Percentiles rank a stretch among this genome's conserved stretches.
Evolutionary conservation across 2,888 invertebrate genomes (phyloP).

Genomic region (Sipha maydis): DNA sequence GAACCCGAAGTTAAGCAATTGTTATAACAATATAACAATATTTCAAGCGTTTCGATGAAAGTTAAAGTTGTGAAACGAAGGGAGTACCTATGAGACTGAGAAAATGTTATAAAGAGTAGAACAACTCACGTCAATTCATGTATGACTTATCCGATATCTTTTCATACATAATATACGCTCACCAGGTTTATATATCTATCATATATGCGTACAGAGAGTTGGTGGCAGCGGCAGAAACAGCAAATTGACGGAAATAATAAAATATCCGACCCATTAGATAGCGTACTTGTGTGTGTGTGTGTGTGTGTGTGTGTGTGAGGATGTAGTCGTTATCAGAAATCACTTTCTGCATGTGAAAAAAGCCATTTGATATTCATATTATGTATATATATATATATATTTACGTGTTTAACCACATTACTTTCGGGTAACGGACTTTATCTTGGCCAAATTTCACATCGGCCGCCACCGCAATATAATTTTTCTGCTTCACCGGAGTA

Average conservation of each 20-base stretch:
- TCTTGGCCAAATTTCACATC: slow-evolving; percentile 30
- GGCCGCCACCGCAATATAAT: not conserved
- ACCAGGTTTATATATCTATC: no score
- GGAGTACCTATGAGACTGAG: no score
- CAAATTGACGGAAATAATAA: slow-evolving; percentile 37
- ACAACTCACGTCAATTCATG: no score
- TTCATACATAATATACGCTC: no score
- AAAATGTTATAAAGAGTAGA: no score
- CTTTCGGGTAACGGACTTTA: slow-evolving; percentile 41
- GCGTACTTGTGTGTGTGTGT: not conserved
- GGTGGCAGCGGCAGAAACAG: no score
- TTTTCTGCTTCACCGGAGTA: slow-evolving; percentile 13
- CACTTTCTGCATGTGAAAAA: slow-evolving; percentile 8
- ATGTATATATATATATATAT: not conserved
- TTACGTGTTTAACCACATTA: not conserved
- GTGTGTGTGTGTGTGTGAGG: not conserved
- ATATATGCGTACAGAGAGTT: no score
- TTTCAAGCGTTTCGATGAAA: no score
- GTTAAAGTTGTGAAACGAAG: no score
- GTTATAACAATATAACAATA: no score
- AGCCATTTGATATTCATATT: slow-evolving; percentile 11
- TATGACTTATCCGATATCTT: no score
- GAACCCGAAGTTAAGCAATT: no score
- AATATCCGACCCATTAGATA: slow-evolving; percentile 19
- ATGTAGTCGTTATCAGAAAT: slow-evolving; percentile 19